Conservation (phyloP, 2,797 vertebrate genomes). For the Ctenosaura bakeri region DNA sequence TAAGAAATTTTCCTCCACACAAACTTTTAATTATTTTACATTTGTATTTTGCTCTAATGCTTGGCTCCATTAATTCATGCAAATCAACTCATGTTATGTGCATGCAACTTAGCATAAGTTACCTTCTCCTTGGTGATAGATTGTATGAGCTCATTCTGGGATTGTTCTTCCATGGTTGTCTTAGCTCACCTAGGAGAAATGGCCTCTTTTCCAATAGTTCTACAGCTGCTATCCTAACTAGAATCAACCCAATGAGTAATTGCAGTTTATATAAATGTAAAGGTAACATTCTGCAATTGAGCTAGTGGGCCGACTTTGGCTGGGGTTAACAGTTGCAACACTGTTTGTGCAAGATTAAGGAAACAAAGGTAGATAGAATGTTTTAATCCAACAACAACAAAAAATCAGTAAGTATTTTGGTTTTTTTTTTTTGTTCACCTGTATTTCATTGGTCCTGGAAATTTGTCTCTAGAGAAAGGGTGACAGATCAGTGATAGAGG, state of each 20-base stretch:
- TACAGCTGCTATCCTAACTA: background rate
- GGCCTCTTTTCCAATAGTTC: background rate
- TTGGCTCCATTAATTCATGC: background rate
- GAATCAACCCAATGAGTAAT: too few relatives aligned
- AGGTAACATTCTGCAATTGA: too few relatives aligned
- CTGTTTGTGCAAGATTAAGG: background rate
- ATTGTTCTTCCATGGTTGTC: background rate
- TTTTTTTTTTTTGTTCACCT: background rate
- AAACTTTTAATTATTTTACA: background rate
- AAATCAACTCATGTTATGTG: background rate
- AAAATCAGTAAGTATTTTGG: background rate
- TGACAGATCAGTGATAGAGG: background rate
- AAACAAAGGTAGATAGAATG: background rate
- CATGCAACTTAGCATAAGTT: background rate
- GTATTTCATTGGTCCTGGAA: background rate
- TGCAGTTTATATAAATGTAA: too few relatives aligned
- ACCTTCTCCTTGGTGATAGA: background rate
- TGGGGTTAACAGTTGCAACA: too few relatives aligned
- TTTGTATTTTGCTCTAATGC: background rate
- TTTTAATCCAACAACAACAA: constrained; percentile 6
- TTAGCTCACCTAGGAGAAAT: background rate
- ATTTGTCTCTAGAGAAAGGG: background rate
- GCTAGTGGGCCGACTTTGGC: too few relatives aligned
- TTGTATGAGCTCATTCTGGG: background rate
- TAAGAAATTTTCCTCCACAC: background rate